Evolutionary conservation across 2,113 vertebrate species (phyloP), one percentile per base, ranked within the genome.

Genomic region (Hippolais icterina): DNA sequence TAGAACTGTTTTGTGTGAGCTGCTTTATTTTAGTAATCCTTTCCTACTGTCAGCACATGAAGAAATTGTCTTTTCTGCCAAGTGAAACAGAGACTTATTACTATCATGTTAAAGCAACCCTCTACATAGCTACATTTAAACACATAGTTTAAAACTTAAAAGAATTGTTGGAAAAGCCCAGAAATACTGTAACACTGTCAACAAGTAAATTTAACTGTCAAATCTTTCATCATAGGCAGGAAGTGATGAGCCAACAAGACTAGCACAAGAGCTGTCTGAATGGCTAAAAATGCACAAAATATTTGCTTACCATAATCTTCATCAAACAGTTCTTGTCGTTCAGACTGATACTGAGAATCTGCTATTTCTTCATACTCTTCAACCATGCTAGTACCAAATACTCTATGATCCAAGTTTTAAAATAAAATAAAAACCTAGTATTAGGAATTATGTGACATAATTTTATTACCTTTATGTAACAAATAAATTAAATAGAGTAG

Each of bases 331-430:
- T 99, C 99, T 27, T 98, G 98, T 75, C 99, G 98, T 96, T 99
- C 99, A 81, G 98, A 99, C 4, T 99, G 99, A 91, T 99, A 99
- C 96, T 99, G 99, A 27, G 99, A 99, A 94, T 99, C 99, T 69
- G 99, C 98, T 76, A 99, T 99, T 98, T 99, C 99, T 94, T 99
- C 99, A 96, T 99, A 99, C 90, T 99, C 99, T 97, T 99, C 99
- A 84, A 99, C 99, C 99, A 99, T 99, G 96, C 99, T 99, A 77
- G 99, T 99, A 91, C 99, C 99, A 98, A 99, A 99, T 63, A 99
- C 99, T 96, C 99, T 99, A 56, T 6, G 29, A 93, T 83, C 7
- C 71, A 84, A 44, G 95, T 83, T 94, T 92, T 65, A 65, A 83
- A 97, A 90, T 37, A 91, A 74, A 91, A 46, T n/a, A 90, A 77